These are phyloP conservation scores for Aphodius granarius DNA, from an alignment of 2,888 invertebrate species.

Conservation along the genomic window DNA sequence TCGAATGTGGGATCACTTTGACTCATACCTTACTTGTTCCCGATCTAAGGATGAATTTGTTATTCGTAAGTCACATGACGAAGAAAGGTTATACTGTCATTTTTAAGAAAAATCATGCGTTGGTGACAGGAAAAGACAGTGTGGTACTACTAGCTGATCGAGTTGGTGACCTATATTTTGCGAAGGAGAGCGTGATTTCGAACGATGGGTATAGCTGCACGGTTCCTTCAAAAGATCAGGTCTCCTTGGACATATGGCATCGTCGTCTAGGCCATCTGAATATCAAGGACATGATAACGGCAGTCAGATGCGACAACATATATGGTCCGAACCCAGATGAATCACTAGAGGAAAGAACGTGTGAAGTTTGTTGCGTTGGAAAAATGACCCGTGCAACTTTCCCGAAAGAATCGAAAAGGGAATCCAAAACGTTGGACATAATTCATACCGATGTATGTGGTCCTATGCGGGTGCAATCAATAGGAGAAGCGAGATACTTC, in stretches of 20 bases:
- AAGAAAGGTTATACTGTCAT: neutral
- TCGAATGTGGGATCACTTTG: neutral
- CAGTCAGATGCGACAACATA: neutral
- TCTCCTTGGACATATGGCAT: slow-evolving; percentile 22
- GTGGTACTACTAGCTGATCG: neutral
- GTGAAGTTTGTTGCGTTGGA: slow-evolving; percentile 24
- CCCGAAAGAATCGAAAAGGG: slow-evolving; percentile 21
- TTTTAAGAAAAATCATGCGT: neutral
- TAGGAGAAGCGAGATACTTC: slow-evolving; percentile 33
- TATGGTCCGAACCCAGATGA: neutral
- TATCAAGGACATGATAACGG: neutral
- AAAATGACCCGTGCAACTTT: slow-evolving; percentile 29
- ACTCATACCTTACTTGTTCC: neutral
- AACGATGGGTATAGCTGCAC: neutral
- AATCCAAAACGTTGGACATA: slow-evolving; percentile 31
- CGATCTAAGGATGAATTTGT: neutral
- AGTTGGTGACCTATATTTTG: neutral
- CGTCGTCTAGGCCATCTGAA: slow-evolving; percentile 28
- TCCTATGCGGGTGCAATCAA: slow-evolving; percentile 27
- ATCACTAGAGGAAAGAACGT: slow-evolving; percentile 4
- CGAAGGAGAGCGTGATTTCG: neutral
- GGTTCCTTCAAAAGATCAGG: slow-evolving; percentile 1
- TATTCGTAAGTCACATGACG: neutral
- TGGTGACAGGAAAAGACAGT: neutral
- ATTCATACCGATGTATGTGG: slow-evolving; percentile 37